Evolutionary conservation across 64 coral and sea anemone species (phyloP).

Genomic region (Astreopora myriophthalma): DNA sequence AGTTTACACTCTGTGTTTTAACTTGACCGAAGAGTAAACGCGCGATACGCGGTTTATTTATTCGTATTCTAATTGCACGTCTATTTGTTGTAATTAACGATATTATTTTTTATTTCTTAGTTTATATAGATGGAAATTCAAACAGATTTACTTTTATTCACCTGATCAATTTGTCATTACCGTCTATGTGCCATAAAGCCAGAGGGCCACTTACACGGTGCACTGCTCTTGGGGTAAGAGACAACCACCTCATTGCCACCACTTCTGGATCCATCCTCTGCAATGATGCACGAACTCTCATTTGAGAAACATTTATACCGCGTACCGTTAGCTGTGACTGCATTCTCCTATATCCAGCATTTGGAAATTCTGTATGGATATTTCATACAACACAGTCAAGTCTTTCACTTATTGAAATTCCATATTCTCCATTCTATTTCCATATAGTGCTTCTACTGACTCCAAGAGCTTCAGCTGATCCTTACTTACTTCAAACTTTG

Average conservation of each 20-base stretch:
- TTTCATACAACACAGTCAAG: slow-evolving; percentile 41
- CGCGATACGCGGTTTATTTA: no score
- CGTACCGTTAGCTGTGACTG: slow-evolving; percentile 4
- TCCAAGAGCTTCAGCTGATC: slow-evolving; percentile 41
- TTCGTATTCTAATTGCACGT: no score
- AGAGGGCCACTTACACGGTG: slow-evolving; percentile 62
- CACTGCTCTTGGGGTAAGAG: slow-evolving; percentile 25
- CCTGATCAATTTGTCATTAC: slow-evolving; percentile 70
- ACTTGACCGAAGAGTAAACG: no score
- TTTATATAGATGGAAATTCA: no score
- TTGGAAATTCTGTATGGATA: slow-evolving; percentile 38
- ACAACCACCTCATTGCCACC: slow-evolving; percentile 44
- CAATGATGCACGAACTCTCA: slow-evolving; percentile 40
- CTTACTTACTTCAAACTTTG: slow-evolving; percentile 54
- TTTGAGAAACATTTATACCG: slow-evolving; percentile 12
- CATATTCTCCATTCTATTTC: slow-evolving; percentile 7
- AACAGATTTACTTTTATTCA: no score
- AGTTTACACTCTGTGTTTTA: no score
- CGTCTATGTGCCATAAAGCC: slow-evolving; percentile 63
- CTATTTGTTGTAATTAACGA: no score
- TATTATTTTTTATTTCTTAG: no score
- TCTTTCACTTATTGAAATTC: not conserved
- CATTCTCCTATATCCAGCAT: slow-evolving; percentile 39
- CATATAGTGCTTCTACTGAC: slow-evolving; percentile 51
- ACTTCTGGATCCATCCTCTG: slow-evolving; percentile 48